A percentile compares a stretch with the other conserved stretches of the same genome.
These are phyloP conservation scores for Isichthys henryi DNA, from an alignment of 2,113 vertebrate species.

Conservation along the genomic window DNA sequence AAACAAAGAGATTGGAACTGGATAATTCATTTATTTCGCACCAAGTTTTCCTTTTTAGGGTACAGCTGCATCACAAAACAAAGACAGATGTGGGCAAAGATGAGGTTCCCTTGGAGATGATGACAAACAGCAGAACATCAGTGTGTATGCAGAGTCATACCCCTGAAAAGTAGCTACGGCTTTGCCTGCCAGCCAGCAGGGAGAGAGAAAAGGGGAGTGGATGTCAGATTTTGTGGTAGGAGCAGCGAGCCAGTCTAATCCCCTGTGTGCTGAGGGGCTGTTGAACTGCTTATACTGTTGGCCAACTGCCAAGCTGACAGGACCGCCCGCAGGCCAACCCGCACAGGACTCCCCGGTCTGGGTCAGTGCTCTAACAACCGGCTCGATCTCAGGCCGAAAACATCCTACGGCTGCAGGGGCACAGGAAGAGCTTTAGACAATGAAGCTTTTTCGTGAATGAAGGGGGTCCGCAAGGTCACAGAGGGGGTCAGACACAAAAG, in stretches of 20 bases:
- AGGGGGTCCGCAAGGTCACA: constrained; percentile 17
- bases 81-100: neutral
- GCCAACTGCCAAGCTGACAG: neutral
- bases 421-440: constrained; percentile 19
- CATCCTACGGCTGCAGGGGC: constrained; percentile 8
- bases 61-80: neutral
- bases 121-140: neutral
- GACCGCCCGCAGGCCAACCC: neutral
- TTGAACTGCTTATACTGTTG: neutral
- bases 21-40: neutral
- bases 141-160: neutral
- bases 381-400: neutral
- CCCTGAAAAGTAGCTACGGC: neutral
- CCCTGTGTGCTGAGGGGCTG: neutral
- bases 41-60: neutral
- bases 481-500: neutral
- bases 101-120: neutral
- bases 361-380: neutral
- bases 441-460: neutral
- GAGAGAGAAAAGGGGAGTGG: neutral
- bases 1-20: neutral
- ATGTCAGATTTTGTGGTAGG: neutral
- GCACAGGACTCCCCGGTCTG: neutral
- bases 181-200: no score
- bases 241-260: neutral